A percentile compares a stretch with the other conserved stretches of the same genome.
These are phyloP conservation scores for Paramacrobiotus metropolitanus DNA, from an alignment of 1,140 invertebrate genomes.

Conservation along the genomic window DNA sequence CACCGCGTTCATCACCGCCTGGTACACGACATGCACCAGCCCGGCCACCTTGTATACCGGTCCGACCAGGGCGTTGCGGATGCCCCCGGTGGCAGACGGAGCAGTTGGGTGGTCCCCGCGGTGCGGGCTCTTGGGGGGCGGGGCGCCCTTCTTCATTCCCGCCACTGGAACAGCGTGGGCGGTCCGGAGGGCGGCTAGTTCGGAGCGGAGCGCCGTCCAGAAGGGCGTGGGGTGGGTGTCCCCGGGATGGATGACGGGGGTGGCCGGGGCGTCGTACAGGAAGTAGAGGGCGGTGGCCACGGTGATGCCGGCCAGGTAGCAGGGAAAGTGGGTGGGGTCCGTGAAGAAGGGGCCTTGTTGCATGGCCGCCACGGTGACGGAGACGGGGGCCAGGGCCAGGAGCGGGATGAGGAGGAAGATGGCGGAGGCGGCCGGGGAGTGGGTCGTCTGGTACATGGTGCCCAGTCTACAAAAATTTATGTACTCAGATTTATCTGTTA, in stretches of 20 bases:
- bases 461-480: neutral
- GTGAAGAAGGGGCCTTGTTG: neutral
- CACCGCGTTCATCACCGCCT: no score
- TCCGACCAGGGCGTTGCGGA: no score
- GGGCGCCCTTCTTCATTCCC: no score
- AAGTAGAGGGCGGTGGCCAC: neutral
- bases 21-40: no score
- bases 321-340: neutral
- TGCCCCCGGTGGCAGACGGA: no score
- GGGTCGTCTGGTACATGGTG: neutral
- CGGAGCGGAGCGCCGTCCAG: neutral
- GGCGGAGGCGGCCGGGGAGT: neutral
- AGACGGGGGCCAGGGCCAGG: neutral
- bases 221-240: neutral
- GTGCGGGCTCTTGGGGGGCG: no score
- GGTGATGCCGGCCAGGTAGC: neutral
- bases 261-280: neutral
- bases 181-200: no score
- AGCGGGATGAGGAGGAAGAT: neutral
- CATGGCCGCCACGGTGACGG: neutral
- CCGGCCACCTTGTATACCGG: no score
- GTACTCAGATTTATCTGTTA: no score
- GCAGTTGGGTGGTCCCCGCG: no score
- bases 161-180: no score
- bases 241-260: neutral